These are phyloP conservation scores for Menidia menidia DNA, from an alignment of 2,797 vertebrate species.

Conservation along the genomic window DNA sequence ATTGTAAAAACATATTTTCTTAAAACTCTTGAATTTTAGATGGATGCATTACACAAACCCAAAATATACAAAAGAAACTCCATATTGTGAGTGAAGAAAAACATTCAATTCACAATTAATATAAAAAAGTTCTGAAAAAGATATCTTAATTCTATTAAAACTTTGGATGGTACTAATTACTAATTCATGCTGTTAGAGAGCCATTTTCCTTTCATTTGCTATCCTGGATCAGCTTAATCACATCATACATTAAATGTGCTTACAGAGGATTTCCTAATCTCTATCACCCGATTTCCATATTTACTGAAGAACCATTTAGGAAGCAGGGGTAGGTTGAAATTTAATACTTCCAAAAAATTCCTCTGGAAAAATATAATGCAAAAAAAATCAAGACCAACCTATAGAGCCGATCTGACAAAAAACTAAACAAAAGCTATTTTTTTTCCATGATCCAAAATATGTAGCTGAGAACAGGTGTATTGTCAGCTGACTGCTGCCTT, in stretches of 20 bases:
- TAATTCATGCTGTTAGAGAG: background rate
- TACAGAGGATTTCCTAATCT: background rate
- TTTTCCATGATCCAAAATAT: background rate
- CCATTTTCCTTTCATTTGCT: background rate
- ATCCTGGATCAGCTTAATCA: background rate
- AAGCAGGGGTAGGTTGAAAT: background rate
- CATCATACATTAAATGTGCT: background rate
- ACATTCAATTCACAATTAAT: no score
- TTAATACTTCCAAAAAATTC: background rate
- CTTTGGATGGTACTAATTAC: background rate
- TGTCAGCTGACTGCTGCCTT: background rate
- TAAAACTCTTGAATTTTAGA: background rate
- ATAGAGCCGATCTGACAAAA: background rate
- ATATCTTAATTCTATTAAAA: no score
- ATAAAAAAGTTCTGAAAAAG: no score
- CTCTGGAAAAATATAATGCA: background rate
- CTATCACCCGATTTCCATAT: background rate
- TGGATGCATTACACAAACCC: background rate
- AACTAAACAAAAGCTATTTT: background rate
- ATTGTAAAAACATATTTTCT: background rate
- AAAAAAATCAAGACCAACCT: background rate
- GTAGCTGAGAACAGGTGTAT: conserved; percentile 1
- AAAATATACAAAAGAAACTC: no score
- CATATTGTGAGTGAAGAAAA: no score
- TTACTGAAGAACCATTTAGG: background rate